Evolutionary conservation across 2,888 invertebrate species (phyloP).

Genomic region (Caenorhabditis drosophilae): DNA sequence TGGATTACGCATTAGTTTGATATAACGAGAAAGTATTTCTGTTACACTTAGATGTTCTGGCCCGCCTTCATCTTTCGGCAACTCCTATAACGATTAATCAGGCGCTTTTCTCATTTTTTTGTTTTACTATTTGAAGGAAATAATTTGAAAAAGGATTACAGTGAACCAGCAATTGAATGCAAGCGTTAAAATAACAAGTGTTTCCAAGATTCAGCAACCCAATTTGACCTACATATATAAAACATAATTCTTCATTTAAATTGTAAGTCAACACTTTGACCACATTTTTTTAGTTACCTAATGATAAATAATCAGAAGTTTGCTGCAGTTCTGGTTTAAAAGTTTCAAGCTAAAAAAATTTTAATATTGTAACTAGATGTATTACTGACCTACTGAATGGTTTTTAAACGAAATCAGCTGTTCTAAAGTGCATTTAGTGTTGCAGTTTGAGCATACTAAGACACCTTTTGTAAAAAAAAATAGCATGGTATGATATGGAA

Average conservation of each 20-base stretch:
- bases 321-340: too few relatives aligned
- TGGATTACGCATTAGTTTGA: slow-evolving; percentile 36
- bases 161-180: slow-evolving; percentile 59
- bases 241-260: too few relatives aligned
- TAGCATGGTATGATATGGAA: too few relatives aligned
- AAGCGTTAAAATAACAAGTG: slow-evolving; percentile 66
- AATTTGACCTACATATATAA: slow-evolving; percentile 47
- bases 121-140: slow-evolving; percentile 17
- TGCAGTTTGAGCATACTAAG: too few relatives aligned
- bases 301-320: too few relatives aligned
- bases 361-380: not conserved
- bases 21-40: slow-evolving; percentile 15
- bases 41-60: not conserved
- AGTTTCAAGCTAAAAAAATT: too few relatives aligned
- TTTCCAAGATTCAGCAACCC: slow-evolving; percentile 60
- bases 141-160: slow-evolving; percentile 58
- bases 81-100: too few relatives aligned
- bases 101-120: too few relatives aligned
- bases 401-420: not conserved
- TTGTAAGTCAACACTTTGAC: too few relatives aligned
- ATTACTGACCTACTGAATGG: not conserved
- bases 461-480: too few relatives aligned
- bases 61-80: not conserved
- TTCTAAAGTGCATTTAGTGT: too few relatives aligned
- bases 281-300: too few relatives aligned